Conservation (phyloP, 2,888 invertebrate species). For the Ormyrus rosae region DNA sequence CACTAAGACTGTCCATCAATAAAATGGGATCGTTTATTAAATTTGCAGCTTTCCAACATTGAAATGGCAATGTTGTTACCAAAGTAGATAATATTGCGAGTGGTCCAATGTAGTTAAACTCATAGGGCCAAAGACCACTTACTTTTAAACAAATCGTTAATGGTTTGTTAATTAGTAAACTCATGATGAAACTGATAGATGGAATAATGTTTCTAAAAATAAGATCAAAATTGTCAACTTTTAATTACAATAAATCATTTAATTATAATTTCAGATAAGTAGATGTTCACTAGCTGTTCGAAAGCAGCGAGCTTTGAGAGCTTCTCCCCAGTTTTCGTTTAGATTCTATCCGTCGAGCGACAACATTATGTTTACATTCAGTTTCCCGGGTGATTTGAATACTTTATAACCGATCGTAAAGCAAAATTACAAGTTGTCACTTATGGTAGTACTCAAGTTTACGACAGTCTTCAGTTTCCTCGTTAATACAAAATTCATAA, state of each 20-base stretch:
- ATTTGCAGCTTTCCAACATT: not conserved
- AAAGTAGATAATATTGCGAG: not conserved
- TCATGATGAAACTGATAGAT: no score
- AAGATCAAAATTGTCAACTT: no score
- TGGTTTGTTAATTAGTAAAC: no score
- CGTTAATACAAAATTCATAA: not conserved
- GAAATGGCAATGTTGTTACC: no score
- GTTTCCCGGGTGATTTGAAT: slow-evolving; percentile 35
- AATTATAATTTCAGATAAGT: no score
- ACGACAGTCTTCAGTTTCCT: not conserved
- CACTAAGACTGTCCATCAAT: slow-evolving; percentile 45
- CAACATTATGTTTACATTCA: slow-evolving; percentile 24
- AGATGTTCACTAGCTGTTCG: no score
- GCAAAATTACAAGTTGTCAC: not conserved
- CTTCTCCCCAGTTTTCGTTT: no score
- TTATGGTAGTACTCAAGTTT: not conserved
- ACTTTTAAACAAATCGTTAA: no score
- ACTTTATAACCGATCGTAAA: not conserved
- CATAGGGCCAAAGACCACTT: not conserved
- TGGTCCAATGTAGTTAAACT: not conserved
- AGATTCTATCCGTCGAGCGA: not conserved
- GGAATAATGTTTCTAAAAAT: no score
- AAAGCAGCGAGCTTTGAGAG: no score
- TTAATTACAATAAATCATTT: no score
- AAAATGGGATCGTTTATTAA: slow-evolving; percentile 10